Evolutionary conservation across 2,888 invertebrate species (phyloP).

Genomic region (Lycia hirtaria): DNA sequence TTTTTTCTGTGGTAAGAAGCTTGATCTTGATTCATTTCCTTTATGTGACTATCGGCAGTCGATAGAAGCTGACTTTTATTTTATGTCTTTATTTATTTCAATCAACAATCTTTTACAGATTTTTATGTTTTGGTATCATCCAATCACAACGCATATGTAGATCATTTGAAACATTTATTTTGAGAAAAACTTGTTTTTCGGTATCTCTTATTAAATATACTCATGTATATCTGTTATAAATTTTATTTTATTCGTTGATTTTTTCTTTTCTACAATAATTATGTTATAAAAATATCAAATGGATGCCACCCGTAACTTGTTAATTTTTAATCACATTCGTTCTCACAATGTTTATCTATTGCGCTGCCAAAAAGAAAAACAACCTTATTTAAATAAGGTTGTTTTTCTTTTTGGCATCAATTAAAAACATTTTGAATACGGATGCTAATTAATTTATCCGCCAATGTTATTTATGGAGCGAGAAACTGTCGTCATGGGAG

Average conservation of each 20-base stretch:
- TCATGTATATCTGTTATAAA: too few species aligned
- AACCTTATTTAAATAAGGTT: constrained; percentile 18
- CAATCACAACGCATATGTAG: background rate
- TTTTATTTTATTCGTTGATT: background rate
- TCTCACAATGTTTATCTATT: constrained; percentile 13
- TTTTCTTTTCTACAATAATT: background rate
- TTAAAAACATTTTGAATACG: constrained; percentile 32
- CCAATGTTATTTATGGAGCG: constrained; percentile 40
- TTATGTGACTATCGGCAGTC: constrained; percentile 4
- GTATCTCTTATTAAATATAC: too few species aligned
- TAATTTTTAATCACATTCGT: constrained; percentile 18
- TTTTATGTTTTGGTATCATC: constrained; percentile 1
- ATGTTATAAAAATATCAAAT: background rate
- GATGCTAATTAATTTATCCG: constrained; percentile 42
- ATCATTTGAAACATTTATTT: constrained; percentile 1
- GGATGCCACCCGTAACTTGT: background rate
- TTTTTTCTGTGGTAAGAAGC: constrained; percentile 15
- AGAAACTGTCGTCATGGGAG: constrained; percentile 36
- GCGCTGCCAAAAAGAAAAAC: constrained; percentile 20
- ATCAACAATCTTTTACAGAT: constrained; percentile 8
- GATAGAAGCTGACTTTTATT: constrained; percentile 7
- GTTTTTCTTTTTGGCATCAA: too few species aligned
- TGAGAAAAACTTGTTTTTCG: background rate
- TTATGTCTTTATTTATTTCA: constrained; percentile 19
- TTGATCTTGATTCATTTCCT: constrained; percentile 15